A percentile compares a stretch with the other conserved stretches of the same genome.
These are phyloP conservation scores for Drosophila cognata DNA, from an alignment of 2,888 invertebrate species.

Conservation along the genomic window DNA sequence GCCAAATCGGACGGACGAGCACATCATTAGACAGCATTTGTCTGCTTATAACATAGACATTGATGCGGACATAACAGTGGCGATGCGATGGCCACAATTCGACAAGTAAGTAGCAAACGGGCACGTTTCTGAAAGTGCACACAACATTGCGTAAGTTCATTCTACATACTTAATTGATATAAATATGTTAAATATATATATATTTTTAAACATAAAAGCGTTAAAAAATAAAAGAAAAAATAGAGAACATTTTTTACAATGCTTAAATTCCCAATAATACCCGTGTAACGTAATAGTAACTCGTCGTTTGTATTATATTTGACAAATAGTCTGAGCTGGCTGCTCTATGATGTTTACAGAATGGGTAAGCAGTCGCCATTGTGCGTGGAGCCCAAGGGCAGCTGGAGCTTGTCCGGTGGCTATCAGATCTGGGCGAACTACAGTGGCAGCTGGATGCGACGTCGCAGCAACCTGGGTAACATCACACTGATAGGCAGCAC, in stretches of 20 bases:
- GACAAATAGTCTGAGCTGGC: constrained; percentile 32
- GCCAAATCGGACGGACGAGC: constrained; percentile 30
- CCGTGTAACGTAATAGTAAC: not conserved
- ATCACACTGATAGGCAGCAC: constrained; percentile 67
- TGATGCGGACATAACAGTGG: constrained; percentile 81
- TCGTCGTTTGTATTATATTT: constrained; percentile 6
- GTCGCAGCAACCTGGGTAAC: constrained; percentile 74
- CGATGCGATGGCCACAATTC: constrained; percentile 45
- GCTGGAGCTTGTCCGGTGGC: constrained; percentile 67
- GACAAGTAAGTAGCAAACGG: constrained; percentile 38
- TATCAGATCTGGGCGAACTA: constrained; percentile 52
- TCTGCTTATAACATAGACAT: constrained; percentile 65
- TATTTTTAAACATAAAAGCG: not conserved
- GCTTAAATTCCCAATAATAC: not conserved
- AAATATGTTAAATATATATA: not conserved
- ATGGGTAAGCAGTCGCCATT: constrained; percentile 59
- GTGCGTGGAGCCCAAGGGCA: constrained; percentile 68
- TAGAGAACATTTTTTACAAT: not conserved
- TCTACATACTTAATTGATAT: not conserved
- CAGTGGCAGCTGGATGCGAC: constrained; percentile 54
- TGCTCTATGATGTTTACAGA: constrained; percentile 79
- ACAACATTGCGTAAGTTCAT: not conserved
- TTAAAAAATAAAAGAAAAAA: not conserved
- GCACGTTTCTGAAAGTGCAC: not conserved
- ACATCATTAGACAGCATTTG: constrained; percentile 48